Base-by-base conservation (phyloP, 2,888 invertebrate species). In the Pycnomerus fuliginosus region DNA sequence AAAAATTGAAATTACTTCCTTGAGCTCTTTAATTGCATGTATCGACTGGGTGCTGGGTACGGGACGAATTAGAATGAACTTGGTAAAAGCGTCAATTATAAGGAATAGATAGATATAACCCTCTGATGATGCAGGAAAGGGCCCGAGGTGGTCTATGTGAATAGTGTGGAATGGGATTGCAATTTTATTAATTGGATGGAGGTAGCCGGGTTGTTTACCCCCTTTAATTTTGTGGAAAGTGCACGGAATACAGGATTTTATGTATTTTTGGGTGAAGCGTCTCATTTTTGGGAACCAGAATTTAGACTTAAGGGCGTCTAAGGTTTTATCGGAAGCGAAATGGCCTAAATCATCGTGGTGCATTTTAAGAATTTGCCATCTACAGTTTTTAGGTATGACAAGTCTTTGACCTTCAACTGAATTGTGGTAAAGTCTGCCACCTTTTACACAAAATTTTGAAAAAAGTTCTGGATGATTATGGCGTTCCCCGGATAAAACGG, bases 291-390 rank as follows among this genome's bases (percentile, higher is more conserved):
- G 20, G 8, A 20, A 20, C 20, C 20, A 20, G 8, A 20, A 20
- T 7, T 5, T 7, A 20, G 8, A 20, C 7, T 5, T 8, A 20
- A 20, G 4, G 8, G 8, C 4, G 3, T 50, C 31, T 3, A 56
- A 3, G 7, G 58, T 57, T 22, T 58, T 60, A 8, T 56, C 55
- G 0, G 55, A 23, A 2, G 52, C 48, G 37, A 59, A 62, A 38
- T 62, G 62, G 8, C 60, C 58, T 14, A 58, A 52, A 4, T 58
- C 52, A 20, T 20, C 20, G 8, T 20, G 20, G 8, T 7, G 8
- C 20, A 7, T 20, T 20, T 20, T 5, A 7, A 20, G 8, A 20
- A 20, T 20, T 20, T 53, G 48, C 60, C 58, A 60, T n/a, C 53
- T 44, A 3, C 50, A 52, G 23, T 33, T 40, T 30, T 20, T 20